Percentiles rank a stretch among this genome's conserved stretches.
Evolutionary conservation across 2,888 invertebrate genomes (phyloP).

Genomic region (Monoplex corrugatus): DNA sequence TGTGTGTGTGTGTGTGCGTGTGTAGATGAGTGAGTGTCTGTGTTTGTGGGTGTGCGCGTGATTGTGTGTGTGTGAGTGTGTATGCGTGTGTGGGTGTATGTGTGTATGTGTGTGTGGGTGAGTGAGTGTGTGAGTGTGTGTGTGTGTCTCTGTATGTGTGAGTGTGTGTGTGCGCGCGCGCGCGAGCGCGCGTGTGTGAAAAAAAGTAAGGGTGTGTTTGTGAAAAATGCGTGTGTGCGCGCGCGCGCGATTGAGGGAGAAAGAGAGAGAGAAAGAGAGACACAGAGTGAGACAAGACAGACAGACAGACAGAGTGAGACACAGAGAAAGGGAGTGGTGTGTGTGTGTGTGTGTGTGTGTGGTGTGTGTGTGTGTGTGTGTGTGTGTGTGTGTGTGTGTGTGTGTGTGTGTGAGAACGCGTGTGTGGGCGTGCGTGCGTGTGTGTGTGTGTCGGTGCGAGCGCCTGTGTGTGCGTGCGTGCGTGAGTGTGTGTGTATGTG

Average conservation of each 20-base stretch:
- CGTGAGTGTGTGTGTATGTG: not conserved
- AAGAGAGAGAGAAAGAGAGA: too few relatives aligned
- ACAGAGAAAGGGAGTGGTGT: too few relatives aligned
- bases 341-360: slow-evolving; percentile 1
- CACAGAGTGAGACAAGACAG: too few relatives aligned
- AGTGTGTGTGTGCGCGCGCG: too few relatives aligned
- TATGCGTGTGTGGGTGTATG: not conserved
- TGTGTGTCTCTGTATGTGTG: too few relatives aligned
- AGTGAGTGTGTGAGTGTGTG: too few relatives aligned
- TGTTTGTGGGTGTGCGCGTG: not conserved
- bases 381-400: too few relatives aligned
- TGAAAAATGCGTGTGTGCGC: not conserved
- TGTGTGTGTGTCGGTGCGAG: not conserved
- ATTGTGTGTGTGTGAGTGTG: too few relatives aligned
- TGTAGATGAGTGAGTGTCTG: not conserved
- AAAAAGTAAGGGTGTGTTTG: too few relatives aligned
- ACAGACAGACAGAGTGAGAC: too few relatives aligned
- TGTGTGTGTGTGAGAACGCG: not conserved
- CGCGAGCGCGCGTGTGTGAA: not conserved
- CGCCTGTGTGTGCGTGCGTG: too few relatives aligned
- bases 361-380: not conserved
- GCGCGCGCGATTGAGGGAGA: too few relatives aligned
- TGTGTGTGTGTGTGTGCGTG: not conserved
- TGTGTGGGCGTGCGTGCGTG: not conserved
- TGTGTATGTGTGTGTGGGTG: not conserved